Conservation (phyloP, 2,888 invertebrate species). For the Unio delphinus region DNA sequence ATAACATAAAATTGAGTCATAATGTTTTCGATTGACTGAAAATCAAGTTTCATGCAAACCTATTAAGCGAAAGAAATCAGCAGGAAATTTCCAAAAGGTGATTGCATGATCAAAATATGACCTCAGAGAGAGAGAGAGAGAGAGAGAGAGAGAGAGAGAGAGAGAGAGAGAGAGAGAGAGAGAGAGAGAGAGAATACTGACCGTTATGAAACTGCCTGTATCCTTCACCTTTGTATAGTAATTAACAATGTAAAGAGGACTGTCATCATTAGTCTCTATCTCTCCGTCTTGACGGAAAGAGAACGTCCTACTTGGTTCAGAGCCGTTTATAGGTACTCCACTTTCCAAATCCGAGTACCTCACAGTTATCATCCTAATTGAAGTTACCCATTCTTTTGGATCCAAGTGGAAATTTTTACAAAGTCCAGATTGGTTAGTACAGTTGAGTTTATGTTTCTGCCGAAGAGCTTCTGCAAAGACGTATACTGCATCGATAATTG, state of each 20-base stretch:
- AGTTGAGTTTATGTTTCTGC: conserved; percentile 17
- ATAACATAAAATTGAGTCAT: no score
- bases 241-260: conserved; percentile 18
- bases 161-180: conserved; percentile 4
- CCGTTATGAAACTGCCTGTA: neutral
- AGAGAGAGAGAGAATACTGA: conserved; percentile 1
- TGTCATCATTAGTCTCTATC: conserved; percentile 9
- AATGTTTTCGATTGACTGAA: no score
- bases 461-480: conserved; percentile 48
- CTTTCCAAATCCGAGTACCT: conserved; percentile 29
- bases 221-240: conserved; percentile 1
- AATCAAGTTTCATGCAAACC: no score
- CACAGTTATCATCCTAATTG: conserved; percentile 29
- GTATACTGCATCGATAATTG: conserved; percentile 52
- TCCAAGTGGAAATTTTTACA: conserved; percentile 22
- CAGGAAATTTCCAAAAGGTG: no score
- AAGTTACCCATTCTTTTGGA: conserved; percentile 17
- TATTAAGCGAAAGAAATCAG: no score
- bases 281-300: conserved; percentile 41
- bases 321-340: conserved; percentile 33
- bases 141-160: neutral
- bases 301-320: conserved; percentile 17
- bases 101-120: no score
- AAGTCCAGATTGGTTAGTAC: conserved; percentile 5
- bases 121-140: no score